Conservation (phyloP, 2,888 invertebrate genomes). For the Acleris laterana region DNA sequence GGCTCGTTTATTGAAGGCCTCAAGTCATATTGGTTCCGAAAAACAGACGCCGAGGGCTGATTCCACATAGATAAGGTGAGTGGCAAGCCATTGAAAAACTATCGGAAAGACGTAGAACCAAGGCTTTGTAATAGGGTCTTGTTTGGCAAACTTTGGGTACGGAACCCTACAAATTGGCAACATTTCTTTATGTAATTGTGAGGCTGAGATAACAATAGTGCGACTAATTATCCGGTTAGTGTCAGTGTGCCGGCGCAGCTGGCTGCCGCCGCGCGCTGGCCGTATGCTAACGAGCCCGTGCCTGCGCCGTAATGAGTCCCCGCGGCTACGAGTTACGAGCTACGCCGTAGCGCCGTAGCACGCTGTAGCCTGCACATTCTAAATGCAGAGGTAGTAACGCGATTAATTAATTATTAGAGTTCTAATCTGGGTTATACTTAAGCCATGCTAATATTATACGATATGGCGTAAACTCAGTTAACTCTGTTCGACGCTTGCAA, state of each 20-base stretch:
- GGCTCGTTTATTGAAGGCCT: too few relatives aligned
- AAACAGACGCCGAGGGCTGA: too few relatives aligned
- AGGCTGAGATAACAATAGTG: slow-evolving; percentile 31
- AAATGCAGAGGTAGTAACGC: not conserved
- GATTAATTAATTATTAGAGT: not conserved
- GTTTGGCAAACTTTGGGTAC: too few relatives aligned
- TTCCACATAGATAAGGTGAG: too few relatives aligned
- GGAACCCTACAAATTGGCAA: too few relatives aligned
- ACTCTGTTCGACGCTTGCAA: too few relatives aligned
- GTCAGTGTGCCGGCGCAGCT: slow-evolving; percentile 44
- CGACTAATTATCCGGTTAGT: slow-evolving; percentile 59
- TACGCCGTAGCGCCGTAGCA: slow-evolving; percentile 24
- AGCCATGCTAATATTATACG: too few relatives aligned
- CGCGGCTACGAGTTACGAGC: slow-evolving; percentile 39
- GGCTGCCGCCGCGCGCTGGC: slow-evolving; percentile 42
- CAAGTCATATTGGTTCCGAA: too few relatives aligned
- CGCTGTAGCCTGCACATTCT: not conserved
- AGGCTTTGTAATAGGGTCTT: too few relatives aligned
- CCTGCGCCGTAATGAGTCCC: slow-evolving; percentile 54
- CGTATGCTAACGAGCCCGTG: slow-evolving; percentile 48
- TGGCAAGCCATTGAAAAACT: too few relatives aligned
- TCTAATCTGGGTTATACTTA: not conserved
- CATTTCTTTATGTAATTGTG: not conserved
- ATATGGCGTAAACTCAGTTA: too few relatives aligned
- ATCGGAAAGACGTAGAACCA: too few relatives aligned